Conservation (phyloP, 1,140 invertebrate species). For the Conopomorpha cramerella region DNA sequence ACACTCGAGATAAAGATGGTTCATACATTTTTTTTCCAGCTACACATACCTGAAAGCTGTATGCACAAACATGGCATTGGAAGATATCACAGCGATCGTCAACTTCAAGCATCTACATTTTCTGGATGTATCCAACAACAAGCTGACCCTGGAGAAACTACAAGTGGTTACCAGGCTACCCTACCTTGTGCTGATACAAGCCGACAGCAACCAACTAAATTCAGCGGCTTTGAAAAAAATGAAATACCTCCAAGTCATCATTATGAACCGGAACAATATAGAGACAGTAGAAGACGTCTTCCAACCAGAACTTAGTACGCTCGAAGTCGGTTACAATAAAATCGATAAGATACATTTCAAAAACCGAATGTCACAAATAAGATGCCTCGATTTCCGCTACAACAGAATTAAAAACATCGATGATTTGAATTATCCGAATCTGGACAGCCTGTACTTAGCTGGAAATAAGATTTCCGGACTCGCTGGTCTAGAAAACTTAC, state of each 20-base stretch:
- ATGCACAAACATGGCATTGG: conserved; percentile 45
- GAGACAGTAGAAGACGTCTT: conserved; percentile 44
- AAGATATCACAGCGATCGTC: conserved; percentile 46
- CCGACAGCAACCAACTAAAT: conserved; percentile 49
- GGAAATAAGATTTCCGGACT: conserved; percentile 47
- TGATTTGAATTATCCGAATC: conserved; percentile 36
- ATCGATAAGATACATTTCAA: conserved; percentile 29
- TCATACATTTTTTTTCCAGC: conserved; percentile 21
- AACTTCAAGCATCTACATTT: conserved; percentile 59
- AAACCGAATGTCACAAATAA: conserved; percentile 35
- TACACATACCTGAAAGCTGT: conserved; percentile 49
- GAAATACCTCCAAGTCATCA: conserved; percentile 61
- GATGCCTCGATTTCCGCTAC: conserved; percentile 52
- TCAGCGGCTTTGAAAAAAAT: conserved; percentile 48
- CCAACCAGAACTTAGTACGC: conserved; percentile 55
- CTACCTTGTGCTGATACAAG: conserved; percentile 55
- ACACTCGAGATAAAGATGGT: too few species aligned
- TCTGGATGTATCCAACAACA: conserved; percentile 59
- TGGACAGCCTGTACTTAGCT: conserved; percentile 56
- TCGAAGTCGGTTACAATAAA: conserved; percentile 57
- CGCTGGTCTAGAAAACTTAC: conserved; percentile 35
- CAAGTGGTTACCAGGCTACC: conserved; percentile 52
- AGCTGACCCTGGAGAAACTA: conserved; percentile 41
- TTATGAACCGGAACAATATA: conserved; percentile 55
- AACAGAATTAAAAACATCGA: conserved; percentile 50